Evolutionary conservation across 2,797 vertebrate genomes (phyloP).

Genomic region (Phaenicophaeus curvirostris): DNA sequence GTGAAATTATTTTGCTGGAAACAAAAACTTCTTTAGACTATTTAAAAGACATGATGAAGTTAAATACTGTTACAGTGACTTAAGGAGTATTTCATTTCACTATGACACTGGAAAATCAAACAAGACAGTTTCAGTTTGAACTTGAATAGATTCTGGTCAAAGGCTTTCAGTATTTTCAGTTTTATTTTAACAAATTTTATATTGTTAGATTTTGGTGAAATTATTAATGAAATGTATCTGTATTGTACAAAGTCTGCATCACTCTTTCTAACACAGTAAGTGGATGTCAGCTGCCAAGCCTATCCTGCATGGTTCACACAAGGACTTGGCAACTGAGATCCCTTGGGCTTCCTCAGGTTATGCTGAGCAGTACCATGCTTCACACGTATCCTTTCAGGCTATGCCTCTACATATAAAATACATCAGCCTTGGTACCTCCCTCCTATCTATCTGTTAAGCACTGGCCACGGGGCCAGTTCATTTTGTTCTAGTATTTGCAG

Average conservation of each 20-base stretch:
- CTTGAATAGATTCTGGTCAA: not conserved
- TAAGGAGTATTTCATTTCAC: conserved; percentile 28
- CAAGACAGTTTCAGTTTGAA: conserved; percentile 13
- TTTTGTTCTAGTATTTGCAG: not conserved
- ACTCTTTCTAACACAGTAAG: not conserved
- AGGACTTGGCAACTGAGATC: not conserved
- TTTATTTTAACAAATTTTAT: conserved; percentile 22
- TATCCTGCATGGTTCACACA: not conserved
- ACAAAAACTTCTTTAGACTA: not conserved
- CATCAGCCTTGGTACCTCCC: not conserved
- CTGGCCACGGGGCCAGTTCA: not conserved
- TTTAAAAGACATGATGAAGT: not conserved
- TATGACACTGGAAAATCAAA: not conserved
- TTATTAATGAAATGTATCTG: not conserved
- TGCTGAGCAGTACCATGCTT: rapidly evolving
- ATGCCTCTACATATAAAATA: not conserved
- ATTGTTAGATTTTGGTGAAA: not conserved
- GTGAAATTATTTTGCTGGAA: conserved; percentile 29
- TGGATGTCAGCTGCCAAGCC: not conserved
- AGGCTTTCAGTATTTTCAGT: conserved; percentile 4
- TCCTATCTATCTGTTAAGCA: not conserved
- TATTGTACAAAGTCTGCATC: not conserved
- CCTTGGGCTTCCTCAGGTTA: not conserved
- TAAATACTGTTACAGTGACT: conserved; percentile 24
- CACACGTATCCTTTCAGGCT: not conserved